These are phyloP conservation scores for Drosophila kanekoi DNA, from an alignment of 2,888 invertebrate genomes.

Conservation along the genomic window DNA sequence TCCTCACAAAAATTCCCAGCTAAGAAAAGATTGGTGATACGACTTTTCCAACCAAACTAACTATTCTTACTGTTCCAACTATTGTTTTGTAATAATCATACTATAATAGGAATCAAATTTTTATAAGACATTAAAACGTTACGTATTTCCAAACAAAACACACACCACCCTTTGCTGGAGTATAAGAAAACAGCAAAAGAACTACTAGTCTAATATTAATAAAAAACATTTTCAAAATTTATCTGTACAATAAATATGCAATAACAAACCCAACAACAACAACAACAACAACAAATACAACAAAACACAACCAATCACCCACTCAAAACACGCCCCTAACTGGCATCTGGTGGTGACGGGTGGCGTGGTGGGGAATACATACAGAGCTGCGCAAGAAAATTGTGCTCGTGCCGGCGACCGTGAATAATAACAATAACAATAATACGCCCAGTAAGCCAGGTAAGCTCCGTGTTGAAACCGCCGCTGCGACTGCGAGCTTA, in stretches of 20 bases:
- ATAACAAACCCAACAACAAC: conserved; percentile 51
- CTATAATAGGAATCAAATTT: too few species aligned
- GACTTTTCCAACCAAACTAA: too few species aligned
- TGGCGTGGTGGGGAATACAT: conserved; percentile 17
- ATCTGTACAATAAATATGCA: conserved; percentile 41
- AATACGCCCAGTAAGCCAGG: conserved; percentile 82
- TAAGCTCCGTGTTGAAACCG: conserved; percentile 76
- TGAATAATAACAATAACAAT: conserved; percentile 76
- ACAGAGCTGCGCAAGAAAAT: conserved; percentile 84
- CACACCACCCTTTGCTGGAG: neutral
- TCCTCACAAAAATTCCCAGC: too few species aligned
- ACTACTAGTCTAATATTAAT: conserved; percentile 63
- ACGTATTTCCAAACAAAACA: too few species aligned
- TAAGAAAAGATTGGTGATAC: too few species aligned
- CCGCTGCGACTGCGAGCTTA: conserved; percentile 40
- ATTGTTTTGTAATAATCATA: too few species aligned
- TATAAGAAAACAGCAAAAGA: conserved; percentile 25
- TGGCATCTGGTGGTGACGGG: conserved; percentile 9
- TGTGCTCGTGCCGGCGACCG: conserved; percentile 82
- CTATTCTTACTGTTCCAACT: too few species aligned
- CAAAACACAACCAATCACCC: conserved; percentile 29
- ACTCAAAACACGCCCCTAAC: conserved; percentile 31
- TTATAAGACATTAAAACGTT: too few species aligned
- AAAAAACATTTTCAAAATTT: conserved; percentile 59
- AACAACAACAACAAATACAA: conserved; percentile 42